phyloP scores from a whole-genome alignment of 2,888 invertebrate genomes.

The Volucella zonaria region DNA sequence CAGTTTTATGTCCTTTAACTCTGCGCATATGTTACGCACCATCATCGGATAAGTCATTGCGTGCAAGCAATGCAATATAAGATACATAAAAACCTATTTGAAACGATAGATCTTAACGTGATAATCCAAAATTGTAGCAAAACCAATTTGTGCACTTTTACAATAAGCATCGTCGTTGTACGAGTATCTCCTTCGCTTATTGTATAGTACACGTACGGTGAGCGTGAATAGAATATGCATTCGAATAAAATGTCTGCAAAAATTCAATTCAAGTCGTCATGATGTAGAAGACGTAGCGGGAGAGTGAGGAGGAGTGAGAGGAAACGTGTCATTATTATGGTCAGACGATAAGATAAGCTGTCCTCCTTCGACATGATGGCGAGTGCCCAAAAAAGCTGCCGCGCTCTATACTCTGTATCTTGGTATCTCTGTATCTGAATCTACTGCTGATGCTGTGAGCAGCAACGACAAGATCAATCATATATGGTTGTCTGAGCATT shows the following conservation, averaged over 20 bases:
- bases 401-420: slow-evolving; percentile 30
- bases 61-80: background rate
- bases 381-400: slow-evolving; percentile 69
- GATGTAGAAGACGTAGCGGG: background rate
- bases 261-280: background rate
- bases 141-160: slow-evolving; percentile 74
- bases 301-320: background rate
- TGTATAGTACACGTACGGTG: slow-evolving; percentile 4
- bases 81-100: slow-evolving; percentile 24
- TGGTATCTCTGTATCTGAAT: slow-evolving; percentile 53
- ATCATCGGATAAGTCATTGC: slow-evolving; percentile 28
- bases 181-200: background rate
- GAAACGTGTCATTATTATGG: slow-evolving; percentile 65
- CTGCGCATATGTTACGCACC: slow-evolving; percentile 52
- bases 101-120: slow-evolving; percentile 68
- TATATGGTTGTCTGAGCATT: slow-evolving; percentile 80
- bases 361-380: slow-evolving; percentile 74
- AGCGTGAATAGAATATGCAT: slow-evolving; percentile 61
- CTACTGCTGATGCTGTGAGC: slow-evolving; percentile 26
- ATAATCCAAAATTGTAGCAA: slow-evolving; percentile 73
- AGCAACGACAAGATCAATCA: slow-evolving; percentile 78
- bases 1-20: slow-evolving; percentile 16
- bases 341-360: slow-evolving; percentile 73
- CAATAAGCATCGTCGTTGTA: slow-evolving; percentile 60
- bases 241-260: slow-evolving; percentile 35